These are phyloP conservation scores for Caerostris extrusa DNA, from an alignment of 1,140 invertebrate species.

Conservation along the genomic window DNA sequence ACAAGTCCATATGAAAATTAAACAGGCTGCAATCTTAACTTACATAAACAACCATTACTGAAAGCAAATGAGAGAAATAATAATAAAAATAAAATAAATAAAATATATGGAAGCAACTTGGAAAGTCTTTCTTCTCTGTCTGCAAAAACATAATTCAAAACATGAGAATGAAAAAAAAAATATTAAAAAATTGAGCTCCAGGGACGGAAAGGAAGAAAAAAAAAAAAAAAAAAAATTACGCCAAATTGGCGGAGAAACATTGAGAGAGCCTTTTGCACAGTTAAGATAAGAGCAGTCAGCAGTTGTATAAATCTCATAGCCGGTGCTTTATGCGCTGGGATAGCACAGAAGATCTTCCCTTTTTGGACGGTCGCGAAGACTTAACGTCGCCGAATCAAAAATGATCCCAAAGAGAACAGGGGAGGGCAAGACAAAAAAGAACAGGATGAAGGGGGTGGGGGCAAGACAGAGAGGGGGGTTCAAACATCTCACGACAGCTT, in stretches of 20 bases:
- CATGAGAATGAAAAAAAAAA: background rate
- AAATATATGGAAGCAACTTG: too few relatives aligned
- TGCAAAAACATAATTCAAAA: background rate
- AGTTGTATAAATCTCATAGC: slow-evolving; percentile 71
- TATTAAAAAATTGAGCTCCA: background rate
- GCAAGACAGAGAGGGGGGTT: background rate
- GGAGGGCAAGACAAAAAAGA: background rate
- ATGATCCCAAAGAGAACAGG: slow-evolving; percentile 41
- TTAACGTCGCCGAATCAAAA: slow-evolving; percentile 76
- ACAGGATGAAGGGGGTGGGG: slow-evolving; percentile 22
- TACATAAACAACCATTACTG: background rate
- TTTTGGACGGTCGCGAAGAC: slow-evolving; percentile 53
- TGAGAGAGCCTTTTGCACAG: slow-evolving; percentile 47
- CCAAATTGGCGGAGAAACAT: slow-evolving; percentile 60
- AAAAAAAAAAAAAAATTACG: slow-evolving; percentile 57
- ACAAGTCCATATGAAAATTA: background rate
- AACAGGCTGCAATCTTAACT: background rate
- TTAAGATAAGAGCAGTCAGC: slow-evolving; percentile 76
- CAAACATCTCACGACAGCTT: slow-evolving; percentile 71
- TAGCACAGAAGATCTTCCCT: slow-evolving; percentile 27
- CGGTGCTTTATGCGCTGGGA: slow-evolving; percentile 56
- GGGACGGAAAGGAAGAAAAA: background rate
- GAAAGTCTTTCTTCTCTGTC: background rate
- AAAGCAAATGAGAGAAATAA: background rate
- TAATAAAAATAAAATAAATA: too few relatives aligned